Conservation (phyloP, 2,113 vertebrate genomes). For the Scartelaos histophorus region DNA sequence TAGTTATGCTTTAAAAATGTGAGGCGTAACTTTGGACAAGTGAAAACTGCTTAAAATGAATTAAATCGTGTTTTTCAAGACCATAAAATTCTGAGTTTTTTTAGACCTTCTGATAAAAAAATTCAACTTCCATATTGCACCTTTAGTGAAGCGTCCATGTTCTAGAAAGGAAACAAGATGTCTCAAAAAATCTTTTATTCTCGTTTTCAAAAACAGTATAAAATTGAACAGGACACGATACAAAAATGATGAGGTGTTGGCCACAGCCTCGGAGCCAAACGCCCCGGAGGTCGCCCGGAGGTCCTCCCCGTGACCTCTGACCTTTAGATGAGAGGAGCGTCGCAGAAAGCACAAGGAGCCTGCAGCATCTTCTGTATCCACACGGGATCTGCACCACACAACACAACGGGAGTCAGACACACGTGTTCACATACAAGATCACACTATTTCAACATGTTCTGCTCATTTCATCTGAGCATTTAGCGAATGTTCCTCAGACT, state of each 20-base stretch:
- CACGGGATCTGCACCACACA: constrained; percentile 84
- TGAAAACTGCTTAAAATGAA: no score
- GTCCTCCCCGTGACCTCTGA: background rate
- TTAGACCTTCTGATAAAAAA: no score
- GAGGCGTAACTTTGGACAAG: no score
- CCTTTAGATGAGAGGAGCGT: constrained; percentile 88
- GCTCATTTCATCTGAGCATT: no score
- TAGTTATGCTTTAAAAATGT: no score
- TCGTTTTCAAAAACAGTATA: constrained; percentile 41
- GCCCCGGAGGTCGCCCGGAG: constrained; percentile 33
- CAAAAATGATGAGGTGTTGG: constrained; percentile 31
- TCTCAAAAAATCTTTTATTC: constrained; percentile 59
- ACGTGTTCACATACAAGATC: background rate
- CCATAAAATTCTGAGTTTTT: no score
- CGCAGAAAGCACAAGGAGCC: constrained; percentile 90
- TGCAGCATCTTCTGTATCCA: constrained; percentile 94
- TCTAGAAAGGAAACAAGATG: constrained; percentile 23
- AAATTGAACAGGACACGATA: constrained; percentile 37
- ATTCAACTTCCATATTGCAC: no score
- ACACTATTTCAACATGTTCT: no score
- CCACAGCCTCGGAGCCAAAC: constrained; percentile 14
- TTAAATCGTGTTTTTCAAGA: no score
- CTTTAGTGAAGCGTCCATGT: background rate
- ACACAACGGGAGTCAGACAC: background rate
- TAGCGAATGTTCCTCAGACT: no score